These are phyloP conservation scores for Odontothrips loti DNA, from an alignment of 2,888 invertebrate species.

Conservation along the genomic window DNA sequence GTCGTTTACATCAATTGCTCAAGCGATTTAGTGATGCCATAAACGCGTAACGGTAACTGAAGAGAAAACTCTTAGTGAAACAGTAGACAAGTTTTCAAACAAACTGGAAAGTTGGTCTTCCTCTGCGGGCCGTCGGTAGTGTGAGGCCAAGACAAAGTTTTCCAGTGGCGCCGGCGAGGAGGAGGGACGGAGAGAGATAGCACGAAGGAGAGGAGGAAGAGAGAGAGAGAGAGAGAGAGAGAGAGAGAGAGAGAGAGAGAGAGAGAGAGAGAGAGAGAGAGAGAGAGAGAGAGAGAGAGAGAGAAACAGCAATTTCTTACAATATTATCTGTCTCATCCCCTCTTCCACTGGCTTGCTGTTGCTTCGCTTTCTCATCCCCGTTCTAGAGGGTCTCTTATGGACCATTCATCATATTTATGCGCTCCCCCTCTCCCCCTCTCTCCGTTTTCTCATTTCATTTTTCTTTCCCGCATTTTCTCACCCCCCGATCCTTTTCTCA, in stretches of 20 bases:
- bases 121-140: not conserved
- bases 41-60: not conserved
- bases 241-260: constrained; percentile 40
- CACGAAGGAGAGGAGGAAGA: constrained; percentile 42
- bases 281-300: constrained; percentile 37
- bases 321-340: constrained; percentile 9
- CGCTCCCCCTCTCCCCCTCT: not conserved
- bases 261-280: constrained; percentile 43
- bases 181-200: constrained; percentile 40
- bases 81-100: constrained; percentile 10
- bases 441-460: not conserved
- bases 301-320: constrained; percentile 27
- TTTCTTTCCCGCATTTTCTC: not conserved
- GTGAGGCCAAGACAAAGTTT: not conserved
- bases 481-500: not conserved
- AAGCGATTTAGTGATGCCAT: constrained; percentile 7
- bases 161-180: constrained; percentile 36
- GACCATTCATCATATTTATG: constrained; percentile 25
- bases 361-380: constrained; percentile 22
- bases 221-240: constrained; percentile 34
- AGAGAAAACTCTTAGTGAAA: constrained; percentile 12
- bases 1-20: not conserved
- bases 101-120: constrained; percentile 19
- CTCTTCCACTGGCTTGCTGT: not conserved
- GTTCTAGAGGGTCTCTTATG: constrained; percentile 14